Evolutionary conservation across 2,797 vertebrate species (phyloP).

Genomic region (Iguana delicatissima): DNA sequence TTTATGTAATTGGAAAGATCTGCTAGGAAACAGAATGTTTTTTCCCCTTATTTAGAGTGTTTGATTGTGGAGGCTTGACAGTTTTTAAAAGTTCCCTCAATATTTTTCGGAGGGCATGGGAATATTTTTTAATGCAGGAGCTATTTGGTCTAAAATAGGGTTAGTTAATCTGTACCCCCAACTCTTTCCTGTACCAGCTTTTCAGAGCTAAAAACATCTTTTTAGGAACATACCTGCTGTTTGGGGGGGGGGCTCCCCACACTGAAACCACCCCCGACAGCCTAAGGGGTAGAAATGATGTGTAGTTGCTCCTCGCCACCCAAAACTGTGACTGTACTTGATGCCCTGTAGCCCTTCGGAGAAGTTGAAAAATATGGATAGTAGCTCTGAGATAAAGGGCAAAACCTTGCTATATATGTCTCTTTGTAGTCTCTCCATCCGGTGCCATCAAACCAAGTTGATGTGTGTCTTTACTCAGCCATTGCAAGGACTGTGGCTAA

Average conservation of each 20-base stretch:
- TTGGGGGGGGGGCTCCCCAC: too few species aligned
- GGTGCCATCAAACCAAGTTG: background rate
- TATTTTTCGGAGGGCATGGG: constrained; percentile 55
- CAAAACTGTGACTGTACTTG: too few species aligned
- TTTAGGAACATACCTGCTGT: too few species aligned
- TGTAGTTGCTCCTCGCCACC: too few species aligned
- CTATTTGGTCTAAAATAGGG: background rate
- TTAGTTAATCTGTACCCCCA: background rate
- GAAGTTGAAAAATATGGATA: background rate
- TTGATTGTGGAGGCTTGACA: constrained; percentile 59
- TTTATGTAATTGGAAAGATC: constrained; percentile 57
- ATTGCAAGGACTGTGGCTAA: background rate
- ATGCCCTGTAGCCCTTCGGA: too few species aligned
- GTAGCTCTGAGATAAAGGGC: background rate
- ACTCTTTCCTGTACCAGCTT: background rate
- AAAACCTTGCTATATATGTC: background rate
- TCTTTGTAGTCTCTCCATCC: background rate
- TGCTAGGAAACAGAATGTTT: constrained; percentile 67
- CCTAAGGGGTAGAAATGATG: too few species aligned
- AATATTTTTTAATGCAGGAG: constrained; percentile 39
- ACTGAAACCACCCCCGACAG: too few species aligned
- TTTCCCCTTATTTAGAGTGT: constrained; percentile 64
- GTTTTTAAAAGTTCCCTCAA: constrained; percentile 27
- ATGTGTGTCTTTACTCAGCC: background rate
- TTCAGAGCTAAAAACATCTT: too few species aligned